Evolutionary conservation across 2,113 vertebrate genomes (phyloP).

Genomic region (Lampris incognitus): DNA sequence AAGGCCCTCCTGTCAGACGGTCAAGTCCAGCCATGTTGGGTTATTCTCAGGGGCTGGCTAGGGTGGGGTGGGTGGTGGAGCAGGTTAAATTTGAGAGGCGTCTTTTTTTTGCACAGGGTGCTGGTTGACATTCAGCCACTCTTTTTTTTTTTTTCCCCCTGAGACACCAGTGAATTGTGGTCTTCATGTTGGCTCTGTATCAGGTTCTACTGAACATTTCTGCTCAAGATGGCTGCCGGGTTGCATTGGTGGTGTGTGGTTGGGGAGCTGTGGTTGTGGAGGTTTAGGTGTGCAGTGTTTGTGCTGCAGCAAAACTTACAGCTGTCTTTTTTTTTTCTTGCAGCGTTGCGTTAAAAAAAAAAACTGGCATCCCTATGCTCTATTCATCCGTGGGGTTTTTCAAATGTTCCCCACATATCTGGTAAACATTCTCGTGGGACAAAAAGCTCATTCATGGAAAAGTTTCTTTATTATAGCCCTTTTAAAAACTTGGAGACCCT

Average conservation of each 20-base stretch:
- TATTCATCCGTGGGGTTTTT: neutral
- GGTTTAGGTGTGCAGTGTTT: neutral
- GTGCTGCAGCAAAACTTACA: neutral
- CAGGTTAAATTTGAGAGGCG: slow-evolving; percentile 64
- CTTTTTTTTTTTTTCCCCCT: neutral
- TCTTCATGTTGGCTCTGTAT: slow-evolving; percentile 15
- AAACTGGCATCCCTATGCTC: neutral
- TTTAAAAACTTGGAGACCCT: slow-evolving; percentile 8
- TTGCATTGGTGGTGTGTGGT: neutral
- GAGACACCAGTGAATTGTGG: slow-evolving; percentile 46
- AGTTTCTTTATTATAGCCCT: neutral
- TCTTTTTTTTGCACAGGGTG: slow-evolving; percentile 37
- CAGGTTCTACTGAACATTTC: slow-evolving; percentile 12
- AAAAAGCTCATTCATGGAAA: slow-evolving; percentile 44
- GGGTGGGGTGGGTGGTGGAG: slow-evolving; percentile 31
- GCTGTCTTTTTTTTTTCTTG: neutral
- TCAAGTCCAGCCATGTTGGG: slow-evolving; percentile 46
- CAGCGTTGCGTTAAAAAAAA: slow-evolving; percentile 18
- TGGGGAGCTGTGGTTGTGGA: neutral
- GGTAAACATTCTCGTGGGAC: slow-evolving; percentile 10
- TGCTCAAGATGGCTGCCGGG: neutral
- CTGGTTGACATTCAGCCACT: slow-evolving; percentile 55
- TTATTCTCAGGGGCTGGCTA: slow-evolving; percentile 63
- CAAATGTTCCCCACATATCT: neutral
- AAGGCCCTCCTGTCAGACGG: slow-evolving; percentile 59